Base-by-base conservation (phyloP, 2,888 invertebrate species). In the Cantharis lateralis region DNA sequence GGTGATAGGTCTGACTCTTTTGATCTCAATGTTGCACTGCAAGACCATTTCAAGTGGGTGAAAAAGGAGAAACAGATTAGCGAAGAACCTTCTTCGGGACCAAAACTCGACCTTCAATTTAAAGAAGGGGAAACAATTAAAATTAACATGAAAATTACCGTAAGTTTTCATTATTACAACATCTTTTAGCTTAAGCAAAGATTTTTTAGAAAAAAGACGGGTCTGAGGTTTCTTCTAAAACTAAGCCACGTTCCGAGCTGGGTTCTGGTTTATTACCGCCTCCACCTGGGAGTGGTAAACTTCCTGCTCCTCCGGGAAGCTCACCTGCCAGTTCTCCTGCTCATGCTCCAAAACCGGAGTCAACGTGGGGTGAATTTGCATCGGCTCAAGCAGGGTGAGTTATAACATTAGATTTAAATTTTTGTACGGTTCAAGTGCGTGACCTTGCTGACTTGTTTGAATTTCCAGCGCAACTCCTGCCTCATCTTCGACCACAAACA, bases 61-160 rank as follows among this genome's bases (percentile, higher is more conserved):
- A 95, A 95, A 87, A 95, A 94, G 87, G 93, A 93, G 80, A 93
- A 94, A 86, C 93, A 95, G 88, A 93, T 95, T 80, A 94, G 93
- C 84, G 95, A 95, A 85, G 95, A 96, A 87, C 10, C 93, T 92
- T 83, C 18, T 63, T 93, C 92, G 78, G 93, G 92, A 79, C 95
- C 94, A 80, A 94, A 96, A 83, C 90, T 99, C 63, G 98, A 99
- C 90, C 91, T 99, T 73, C 95, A 98, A 70, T 99, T 99, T 87
- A 99, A 99, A 87, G 99, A 99, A 86, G 99, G 99, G 16, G 98
- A 99, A 90, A 99, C 99, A 1, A 99, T 99, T 82, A 99, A 98
- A 90, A 98, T 99, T 78, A 99, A 98, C 87, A 97, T 99, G 95
- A 96, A 97, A 89, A 97, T 97, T 81, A 96, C 96, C 80, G 96